These are phyloP conservation scores for Elysia crispata DNA, from an alignment of 2,888 invertebrate genomes.

Conservation along the genomic window DNA sequence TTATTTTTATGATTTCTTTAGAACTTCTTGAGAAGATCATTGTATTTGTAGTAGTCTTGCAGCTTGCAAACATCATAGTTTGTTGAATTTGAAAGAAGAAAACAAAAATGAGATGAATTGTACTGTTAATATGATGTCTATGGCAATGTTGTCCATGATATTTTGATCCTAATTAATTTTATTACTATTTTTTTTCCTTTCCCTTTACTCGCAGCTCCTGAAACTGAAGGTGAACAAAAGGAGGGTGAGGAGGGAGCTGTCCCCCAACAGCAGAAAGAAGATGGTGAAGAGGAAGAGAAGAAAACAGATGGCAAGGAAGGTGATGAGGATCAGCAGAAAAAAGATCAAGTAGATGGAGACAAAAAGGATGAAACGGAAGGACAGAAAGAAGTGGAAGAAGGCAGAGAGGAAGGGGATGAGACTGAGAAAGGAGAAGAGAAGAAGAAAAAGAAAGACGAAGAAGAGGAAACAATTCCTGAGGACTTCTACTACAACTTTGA, in stretches of 20 bases:
- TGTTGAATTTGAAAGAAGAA: too few species aligned
- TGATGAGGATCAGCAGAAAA: neutral
- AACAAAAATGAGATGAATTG: too few species aligned
- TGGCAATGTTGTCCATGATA: too few species aligned
- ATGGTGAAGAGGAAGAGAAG: neutral
- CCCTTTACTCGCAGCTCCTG: neutral
- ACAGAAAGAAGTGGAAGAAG: slow-evolving; percentile 33
- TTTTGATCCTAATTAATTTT: neutral
- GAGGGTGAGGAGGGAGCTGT: too few species aligned
- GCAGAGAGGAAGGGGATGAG: slow-evolving; percentile 22
- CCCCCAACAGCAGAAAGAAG: too few species aligned
- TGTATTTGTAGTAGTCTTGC: too few species aligned
- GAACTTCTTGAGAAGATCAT: too few species aligned
- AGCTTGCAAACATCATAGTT: too few species aligned
- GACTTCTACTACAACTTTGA: slow-evolving; percentile 75
- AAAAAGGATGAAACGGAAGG: slow-evolving; percentile 34
- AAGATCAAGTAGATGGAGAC: slow-evolving; percentile 14
- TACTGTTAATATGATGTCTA: too few species aligned
- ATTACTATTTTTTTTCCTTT: neutral
- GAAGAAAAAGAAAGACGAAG: slow-evolving; percentile 38
- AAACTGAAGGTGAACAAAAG: neutral
- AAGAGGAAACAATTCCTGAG: slow-evolving; percentile 64
- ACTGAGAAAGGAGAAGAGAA: slow-evolving; percentile 7
- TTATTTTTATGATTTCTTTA: too few species aligned
- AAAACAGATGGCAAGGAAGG: neutral